Conservation (phyloP, 1,140 invertebrate species). For the Temnothorax curvispinosus region DNA sequence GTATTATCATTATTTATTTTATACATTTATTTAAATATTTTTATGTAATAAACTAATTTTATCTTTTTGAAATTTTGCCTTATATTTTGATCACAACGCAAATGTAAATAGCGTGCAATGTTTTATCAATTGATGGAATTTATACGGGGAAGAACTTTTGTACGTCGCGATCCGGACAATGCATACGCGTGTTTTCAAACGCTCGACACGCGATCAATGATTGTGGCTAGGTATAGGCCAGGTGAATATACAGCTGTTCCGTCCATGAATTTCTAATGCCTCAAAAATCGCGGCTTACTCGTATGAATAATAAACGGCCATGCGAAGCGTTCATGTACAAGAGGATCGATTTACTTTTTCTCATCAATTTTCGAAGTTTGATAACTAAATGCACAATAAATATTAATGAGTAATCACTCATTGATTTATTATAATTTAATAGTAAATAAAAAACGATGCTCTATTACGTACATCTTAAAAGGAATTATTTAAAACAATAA, state of each 20-base stretch:
- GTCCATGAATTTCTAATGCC: constrained; percentile 56
- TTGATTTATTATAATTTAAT: constrained; percentile 15
- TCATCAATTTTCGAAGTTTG: neutral
- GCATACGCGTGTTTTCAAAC: constrained; percentile 53
- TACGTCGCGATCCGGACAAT: constrained; percentile 41
- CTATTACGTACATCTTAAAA: neutral
- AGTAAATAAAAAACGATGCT: neutral
- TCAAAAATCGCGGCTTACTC: constrained; percentile 54
- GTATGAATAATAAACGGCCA: constrained; percentile 49
- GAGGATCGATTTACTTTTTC: neutral
- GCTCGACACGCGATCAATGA: constrained; percentile 53
- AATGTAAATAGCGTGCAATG: neutral
- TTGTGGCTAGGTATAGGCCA: constrained; percentile 56
- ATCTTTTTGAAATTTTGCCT: neutral
- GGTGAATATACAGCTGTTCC: constrained; percentile 64
- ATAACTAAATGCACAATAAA: constrained; percentile 23
- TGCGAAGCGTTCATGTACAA: constrained; percentile 13
- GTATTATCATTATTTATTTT: neutral
- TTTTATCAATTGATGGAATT: constrained; percentile 23
- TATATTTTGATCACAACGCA: neutral
- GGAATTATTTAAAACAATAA: neutral
- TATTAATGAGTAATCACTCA: neutral
- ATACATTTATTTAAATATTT: constrained; percentile 4
- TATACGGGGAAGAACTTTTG: constrained; percentile 23
- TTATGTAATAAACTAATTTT: neutral